These are phyloP conservation scores for Pediacus dermestoides DNA, from an alignment of 2,888 invertebrate species.

Conservation along the genomic window DNA sequence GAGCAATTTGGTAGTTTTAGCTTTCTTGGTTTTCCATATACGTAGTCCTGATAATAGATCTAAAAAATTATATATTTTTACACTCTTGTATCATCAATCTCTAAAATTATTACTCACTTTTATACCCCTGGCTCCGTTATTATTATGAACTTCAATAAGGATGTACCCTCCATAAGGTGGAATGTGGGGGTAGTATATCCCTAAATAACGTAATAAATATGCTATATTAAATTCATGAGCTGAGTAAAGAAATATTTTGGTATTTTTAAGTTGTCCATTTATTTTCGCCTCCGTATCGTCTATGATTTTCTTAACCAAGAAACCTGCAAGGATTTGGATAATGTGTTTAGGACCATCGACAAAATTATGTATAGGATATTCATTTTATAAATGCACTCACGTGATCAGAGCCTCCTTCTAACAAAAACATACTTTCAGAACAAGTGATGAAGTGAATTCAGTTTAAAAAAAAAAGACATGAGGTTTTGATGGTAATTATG, in stretches of 20 bases:
- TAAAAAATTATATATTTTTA: constrained; percentile 23
- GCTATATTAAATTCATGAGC: constrained; percentile 44
- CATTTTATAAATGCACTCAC: no score
- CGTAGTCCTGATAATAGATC: constrained; percentile 36
- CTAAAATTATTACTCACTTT: no score
- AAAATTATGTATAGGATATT: neutral
- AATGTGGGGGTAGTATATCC: constrained; percentile 32
- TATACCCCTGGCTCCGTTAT: constrained; percentile 24
- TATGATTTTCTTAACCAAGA: constrained; percentile 39
- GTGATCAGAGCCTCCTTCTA: no score
- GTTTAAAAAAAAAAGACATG: no score
- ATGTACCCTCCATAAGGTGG: constrained; percentile 41
- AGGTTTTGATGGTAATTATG: no score
- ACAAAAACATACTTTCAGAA: neutral
- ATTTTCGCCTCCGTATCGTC: constrained; percentile 34
- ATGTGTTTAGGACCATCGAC: neutral
- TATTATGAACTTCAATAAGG: constrained; percentile 36
- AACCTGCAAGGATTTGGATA: constrained; percentile 34
- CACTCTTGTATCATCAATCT: no score
- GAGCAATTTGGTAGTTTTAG: constrained; percentile 4
- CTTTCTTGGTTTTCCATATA: constrained; percentile 20
- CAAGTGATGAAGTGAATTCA: no score
- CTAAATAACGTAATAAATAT: constrained; percentile 32
- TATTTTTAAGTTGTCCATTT: constrained; percentile 23
- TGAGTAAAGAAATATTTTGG: constrained; percentile 41